A percentile compares a stretch with the other conserved stretches of the same genome.
Conservation (phyloP, 2,888 invertebrate genomes). For the Erebia aethiops region DNA sequence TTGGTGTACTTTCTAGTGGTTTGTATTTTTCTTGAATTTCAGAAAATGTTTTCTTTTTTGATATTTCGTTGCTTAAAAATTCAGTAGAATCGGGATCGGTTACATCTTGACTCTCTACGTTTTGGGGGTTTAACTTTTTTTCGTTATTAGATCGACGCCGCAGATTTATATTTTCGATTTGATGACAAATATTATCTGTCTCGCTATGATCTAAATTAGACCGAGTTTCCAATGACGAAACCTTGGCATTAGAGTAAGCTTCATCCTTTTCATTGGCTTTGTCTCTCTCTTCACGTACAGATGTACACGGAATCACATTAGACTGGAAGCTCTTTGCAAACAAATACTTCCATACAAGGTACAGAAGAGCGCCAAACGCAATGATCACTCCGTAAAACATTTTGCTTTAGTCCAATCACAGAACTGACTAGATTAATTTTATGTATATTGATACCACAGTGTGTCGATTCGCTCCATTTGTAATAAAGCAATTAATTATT, state of each 20-base stretch:
- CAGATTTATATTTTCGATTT: background rate
- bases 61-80: background rate
- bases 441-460: constrained; percentile 43
- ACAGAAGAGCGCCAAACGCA: constrained; percentile 64
- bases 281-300: constrained; percentile 27
- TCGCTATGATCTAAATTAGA: background rate
- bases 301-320: constrained; percentile 13
- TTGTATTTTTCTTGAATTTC: constrained; percentile 8
- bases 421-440: constrained; percentile 62
- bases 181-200: constrained; percentile 15
- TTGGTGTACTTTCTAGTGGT: background rate
- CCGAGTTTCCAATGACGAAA: background rate
- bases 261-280: constrained; percentile 17
- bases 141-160: constrained; percentile 10
- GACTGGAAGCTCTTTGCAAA: constrained; percentile 42
- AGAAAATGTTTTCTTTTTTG: constrained; percentile 12
- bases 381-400: constrained; percentile 73
- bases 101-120: background rate
- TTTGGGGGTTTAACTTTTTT: background rate
- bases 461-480: constrained; percentile 60
- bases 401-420: constrained; percentile 62
- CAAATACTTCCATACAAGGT: constrained; percentile 68
- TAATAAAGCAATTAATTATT: constrained; percentile 52
- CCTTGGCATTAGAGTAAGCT: background rate
- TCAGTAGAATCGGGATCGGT: background rate